These are phyloP conservation scores for Genyomyrus donnyi DNA, from an alignment of 2,113 vertebrate genomes.

Conservation along the genomic window DNA sequence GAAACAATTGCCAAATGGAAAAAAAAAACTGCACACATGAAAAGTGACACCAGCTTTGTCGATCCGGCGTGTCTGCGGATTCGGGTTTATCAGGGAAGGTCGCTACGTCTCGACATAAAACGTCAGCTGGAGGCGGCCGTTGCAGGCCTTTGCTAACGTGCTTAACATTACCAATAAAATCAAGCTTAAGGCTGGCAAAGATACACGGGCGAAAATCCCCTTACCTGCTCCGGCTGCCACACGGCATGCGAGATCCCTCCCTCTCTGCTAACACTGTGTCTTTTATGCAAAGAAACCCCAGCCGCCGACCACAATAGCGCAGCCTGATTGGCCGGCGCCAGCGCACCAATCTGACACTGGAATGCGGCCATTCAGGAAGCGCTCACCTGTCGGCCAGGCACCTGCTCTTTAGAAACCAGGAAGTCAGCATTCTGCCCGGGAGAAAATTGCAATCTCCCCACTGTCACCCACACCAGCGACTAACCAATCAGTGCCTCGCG, in stretches of 20 bases:
- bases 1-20: background rate
- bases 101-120: background rate
- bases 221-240: conserved; percentile 18
- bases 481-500: background rate
- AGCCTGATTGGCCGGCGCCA: conserved; percentile 32
- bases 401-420: background rate
- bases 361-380: conserved; percentile 62
- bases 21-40: background rate
- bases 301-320: conserved; percentile 28
- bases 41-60: background rate
- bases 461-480: background rate
- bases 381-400: background rate
- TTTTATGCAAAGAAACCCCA: conserved; percentile 16
- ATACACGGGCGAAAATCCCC: background rate
- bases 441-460: background rate
- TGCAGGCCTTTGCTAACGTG: background rate
- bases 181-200: background rate
- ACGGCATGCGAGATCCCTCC: conserved; percentile 20
- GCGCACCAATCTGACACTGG: conserved; percentile 42
- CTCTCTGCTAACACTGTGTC: background rate
- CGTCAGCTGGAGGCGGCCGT: background rate
- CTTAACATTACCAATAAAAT: background rate
- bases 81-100: background rate
- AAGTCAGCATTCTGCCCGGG: background rate
- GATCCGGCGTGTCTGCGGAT: background rate